A percentile compares a stretch with the other conserved stretches of the same genome.
phyloP scores from a whole-genome alignment of 2,797 vertebrate genomes.

The Morus bassanus region DNA sequence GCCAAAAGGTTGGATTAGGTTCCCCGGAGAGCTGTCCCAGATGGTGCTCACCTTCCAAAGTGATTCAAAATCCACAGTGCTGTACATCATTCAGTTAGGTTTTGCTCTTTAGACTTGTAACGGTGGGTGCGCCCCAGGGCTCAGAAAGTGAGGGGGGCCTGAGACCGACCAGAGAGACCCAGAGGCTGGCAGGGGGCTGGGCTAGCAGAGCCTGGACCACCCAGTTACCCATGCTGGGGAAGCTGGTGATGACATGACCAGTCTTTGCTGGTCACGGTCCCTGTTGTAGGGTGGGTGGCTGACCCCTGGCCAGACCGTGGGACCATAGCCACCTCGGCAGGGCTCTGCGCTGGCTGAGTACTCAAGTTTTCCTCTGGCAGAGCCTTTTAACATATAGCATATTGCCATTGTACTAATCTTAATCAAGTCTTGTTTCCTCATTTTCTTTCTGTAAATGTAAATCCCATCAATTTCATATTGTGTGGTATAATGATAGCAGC shows the following conservation, averaged over 20 bases:
- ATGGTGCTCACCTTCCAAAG: not conserved
- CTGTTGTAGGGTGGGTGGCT: rapidly evolving
- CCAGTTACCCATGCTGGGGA: not conserved
- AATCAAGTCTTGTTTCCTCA: not conserved
- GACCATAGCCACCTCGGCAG: not conserved
- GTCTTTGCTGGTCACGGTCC: not conserved
- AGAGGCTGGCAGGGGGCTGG: not conserved
- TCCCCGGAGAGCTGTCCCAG: not conserved
- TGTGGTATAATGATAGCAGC: no score
- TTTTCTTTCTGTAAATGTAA: not conserved
- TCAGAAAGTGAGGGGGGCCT: not conserved
- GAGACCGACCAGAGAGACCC: not conserved
- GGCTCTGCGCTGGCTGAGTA: not conserved
- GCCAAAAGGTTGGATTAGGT: not conserved
- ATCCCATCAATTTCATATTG: not conserved
- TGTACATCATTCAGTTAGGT: not conserved
- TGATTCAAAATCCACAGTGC: not conserved
- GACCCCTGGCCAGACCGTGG: no score
- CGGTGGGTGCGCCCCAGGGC: not conserved
- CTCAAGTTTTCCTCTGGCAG: not conserved
- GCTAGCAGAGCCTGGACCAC: no score
- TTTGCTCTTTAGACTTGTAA: not conserved
- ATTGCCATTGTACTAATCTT: not conserved
- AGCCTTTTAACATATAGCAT: not conserved
- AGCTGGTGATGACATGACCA: not conserved